Percentiles rank a stretch among this genome's conserved stretches.
These are phyloP conservation scores for Caloenas nicobarica DNA, from an alignment of 2,113 vertebrate genomes.

Conservation along the genomic window DNA sequence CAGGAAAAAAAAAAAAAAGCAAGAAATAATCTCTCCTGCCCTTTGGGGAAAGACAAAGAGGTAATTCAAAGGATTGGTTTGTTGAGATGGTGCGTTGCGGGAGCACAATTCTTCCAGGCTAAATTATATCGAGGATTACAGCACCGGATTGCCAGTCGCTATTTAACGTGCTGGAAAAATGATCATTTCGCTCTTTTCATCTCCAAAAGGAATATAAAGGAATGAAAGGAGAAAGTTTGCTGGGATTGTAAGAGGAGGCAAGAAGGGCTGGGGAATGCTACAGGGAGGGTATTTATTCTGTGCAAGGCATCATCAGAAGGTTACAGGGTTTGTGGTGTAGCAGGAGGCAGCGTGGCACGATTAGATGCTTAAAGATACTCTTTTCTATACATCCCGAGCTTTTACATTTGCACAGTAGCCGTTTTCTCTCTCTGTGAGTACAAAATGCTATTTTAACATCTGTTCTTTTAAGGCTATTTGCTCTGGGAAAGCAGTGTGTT, in stretches of 20 bases:
- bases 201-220: constrained; percentile 43
- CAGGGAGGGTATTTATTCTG: constrained; percentile 37
- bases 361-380: constrained; percentile 60
- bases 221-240: constrained; percentile 50
- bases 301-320: constrained; percentile 43
- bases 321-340: not conserved
- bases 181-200: constrained; percentile 51
- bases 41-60: constrained; percentile 65
- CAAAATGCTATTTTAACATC: constrained; percentile 86
- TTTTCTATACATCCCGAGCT: constrained; percentile 64
- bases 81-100: constrained; percentile 7
- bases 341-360: not conserved
- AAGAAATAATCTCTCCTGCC: constrained; percentile 32
- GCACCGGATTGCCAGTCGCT: constrained; percentile 3
- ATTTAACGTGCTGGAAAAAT: constrained; percentile 56
- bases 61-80: constrained; percentile 53
- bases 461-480: constrained; percentile 89
- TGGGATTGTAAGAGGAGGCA: not conserved
- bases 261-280: constrained; percentile 11
- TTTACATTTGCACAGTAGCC: constrained; percentile 59
- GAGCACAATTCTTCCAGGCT: constrained; percentile 37
- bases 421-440: constrained; percentile 69
- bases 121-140: constrained; percentile 29
- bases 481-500: constrained; percentile 83
- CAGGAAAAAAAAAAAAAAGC: not conserved